phyloP scores from a whole-genome alignment of 2,888 invertebrate species.

The Heliconius hortense region DNA sequence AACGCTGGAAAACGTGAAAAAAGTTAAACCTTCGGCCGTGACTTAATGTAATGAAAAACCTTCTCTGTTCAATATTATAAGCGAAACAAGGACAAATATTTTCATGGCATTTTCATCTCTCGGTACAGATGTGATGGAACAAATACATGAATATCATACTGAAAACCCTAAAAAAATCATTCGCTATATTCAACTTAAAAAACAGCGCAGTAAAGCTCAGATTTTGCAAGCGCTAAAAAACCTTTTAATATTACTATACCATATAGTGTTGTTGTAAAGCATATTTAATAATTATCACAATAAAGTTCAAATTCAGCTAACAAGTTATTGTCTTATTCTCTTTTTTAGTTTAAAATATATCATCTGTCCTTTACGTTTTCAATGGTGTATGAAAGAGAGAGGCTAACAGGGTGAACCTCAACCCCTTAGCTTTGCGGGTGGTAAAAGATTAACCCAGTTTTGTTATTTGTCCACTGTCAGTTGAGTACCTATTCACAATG shows the following conservation, averaged over 20 bases:
- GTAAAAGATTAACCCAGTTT: conserved; percentile 82
- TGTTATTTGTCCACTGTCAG: conserved; percentile 83
- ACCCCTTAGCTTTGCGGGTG: conserved; percentile 71
- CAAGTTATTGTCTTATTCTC: conserved; percentile 46
- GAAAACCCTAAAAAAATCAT: conserved; percentile 66
- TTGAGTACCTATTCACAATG: conserved; percentile 81
- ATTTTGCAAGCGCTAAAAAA: conserved; percentile 64
- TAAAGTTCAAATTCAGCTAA: conserved; percentile 26
- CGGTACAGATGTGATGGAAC: conserved; percentile 75
- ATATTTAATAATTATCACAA: conserved; percentile 45
- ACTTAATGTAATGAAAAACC: conserved; percentile 67
- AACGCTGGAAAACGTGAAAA: conserved; percentile 34
- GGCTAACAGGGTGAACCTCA: conserved; percentile 67
- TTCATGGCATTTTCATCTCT: conserved; percentile 78
- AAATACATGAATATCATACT: conserved; percentile 80
- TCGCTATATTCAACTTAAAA: conserved; percentile 62
- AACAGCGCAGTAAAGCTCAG: conserved; percentile 59
- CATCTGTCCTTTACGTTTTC: conserved; percentile 68
- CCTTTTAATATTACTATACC: conserved; percentile 76
- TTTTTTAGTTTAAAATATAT: conserved; percentile 54
- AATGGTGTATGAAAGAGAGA: conserved; percentile 62
- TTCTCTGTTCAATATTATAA: conserved; percentile 63
- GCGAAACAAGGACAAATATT: conserved; percentile 65
- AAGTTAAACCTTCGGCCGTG: conserved; percentile 49
- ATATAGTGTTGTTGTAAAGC: conserved; percentile 53